Percentiles rank a stretch among this genome's conserved stretches.
Conservation (phyloP, 2,797 vertebrate genomes). For the Takifugu ocellatus region DNA sequence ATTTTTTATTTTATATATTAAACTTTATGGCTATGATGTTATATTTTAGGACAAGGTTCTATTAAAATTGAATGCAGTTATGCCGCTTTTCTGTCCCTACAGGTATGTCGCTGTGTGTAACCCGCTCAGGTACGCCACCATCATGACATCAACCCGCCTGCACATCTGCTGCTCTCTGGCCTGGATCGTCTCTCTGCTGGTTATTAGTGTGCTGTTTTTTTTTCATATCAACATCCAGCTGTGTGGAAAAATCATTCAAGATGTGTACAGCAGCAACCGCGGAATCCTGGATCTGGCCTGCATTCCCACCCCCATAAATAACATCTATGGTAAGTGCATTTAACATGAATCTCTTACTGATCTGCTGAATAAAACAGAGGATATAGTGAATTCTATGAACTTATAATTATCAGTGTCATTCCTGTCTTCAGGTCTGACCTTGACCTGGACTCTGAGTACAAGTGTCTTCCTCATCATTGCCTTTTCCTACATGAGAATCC, state of each 20-base stretch:
- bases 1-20: too few relatives aligned
- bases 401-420: not conserved
- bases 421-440: conserved; percentile 39
- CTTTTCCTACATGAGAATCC: conserved; percentile 57
- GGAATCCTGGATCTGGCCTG: conserved; percentile 52
- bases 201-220: conserved; percentile 43
- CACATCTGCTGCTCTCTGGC: conserved; percentile 39
- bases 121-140: conserved; percentile 53
- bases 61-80: not conserved
- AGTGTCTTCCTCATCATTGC: conserved; percentile 50
- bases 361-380: not conserved
- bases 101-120: conserved; percentile 62
- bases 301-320: conserved; percentile 26
- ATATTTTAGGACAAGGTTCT: too few relatives aligned
- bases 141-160: conserved; percentile 51
- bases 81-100: not conserved
- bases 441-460: conserved; percentile 41
- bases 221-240: conserved; percentile 40
- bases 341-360: not conserved
- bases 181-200: conserved; percentile 42
- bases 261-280: conserved; percentile 60
- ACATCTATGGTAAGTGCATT: conserved; percentile 50
- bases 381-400: too few relatives aligned
- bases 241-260: conserved; percentile 42
- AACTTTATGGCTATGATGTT: too few relatives aligned